phyloP scores from a whole-genome alignment of 2,113 vertebrate genomes.

The Romanogobio albipinnatus region DNA sequence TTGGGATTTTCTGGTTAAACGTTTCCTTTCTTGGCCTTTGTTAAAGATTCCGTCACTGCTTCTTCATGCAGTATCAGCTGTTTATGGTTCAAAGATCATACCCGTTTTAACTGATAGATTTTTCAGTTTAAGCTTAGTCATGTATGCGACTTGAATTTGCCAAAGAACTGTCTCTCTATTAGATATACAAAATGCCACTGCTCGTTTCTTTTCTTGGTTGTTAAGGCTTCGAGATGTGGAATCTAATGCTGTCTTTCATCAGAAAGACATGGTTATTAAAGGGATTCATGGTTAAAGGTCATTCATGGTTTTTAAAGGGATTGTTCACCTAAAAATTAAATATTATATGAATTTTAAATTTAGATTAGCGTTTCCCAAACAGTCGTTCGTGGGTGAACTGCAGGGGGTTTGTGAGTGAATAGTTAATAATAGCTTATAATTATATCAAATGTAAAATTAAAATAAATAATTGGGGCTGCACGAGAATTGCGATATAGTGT shows the following conservation, averaged over 20 bases:
- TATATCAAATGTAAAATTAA: neutral
- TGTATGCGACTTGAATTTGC: neutral
- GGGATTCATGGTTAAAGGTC: too few relatives aligned
- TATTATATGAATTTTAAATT: neutral
- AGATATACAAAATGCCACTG: neutral
- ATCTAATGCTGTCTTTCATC: neutral
- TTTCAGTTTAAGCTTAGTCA: neutral
- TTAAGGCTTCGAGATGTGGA: neutral
- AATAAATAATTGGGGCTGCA: neutral
- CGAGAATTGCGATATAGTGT: neutral
- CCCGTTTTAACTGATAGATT: neutral
- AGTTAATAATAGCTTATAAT: neutral
- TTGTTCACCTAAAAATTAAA: neutral
- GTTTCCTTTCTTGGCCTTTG: conserved; percentile 5
- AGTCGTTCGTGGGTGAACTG: neutral
- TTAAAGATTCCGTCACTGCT: conserved; percentile 5
- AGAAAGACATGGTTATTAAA: neutral
- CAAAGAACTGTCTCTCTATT: neutral
- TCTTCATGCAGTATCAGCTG: neutral
- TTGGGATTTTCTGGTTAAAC: neutral
- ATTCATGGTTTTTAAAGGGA: neutral
- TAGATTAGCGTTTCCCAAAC: neutral
- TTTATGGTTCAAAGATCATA: conserved; percentile 23
- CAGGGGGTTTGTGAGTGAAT: neutral
- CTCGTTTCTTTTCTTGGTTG: neutral